Percentiles rank a stretch among this genome's conserved stretches.
Conservation (phyloP, 2,113 vertebrate genomes). For the Cariama cristata region DNA sequence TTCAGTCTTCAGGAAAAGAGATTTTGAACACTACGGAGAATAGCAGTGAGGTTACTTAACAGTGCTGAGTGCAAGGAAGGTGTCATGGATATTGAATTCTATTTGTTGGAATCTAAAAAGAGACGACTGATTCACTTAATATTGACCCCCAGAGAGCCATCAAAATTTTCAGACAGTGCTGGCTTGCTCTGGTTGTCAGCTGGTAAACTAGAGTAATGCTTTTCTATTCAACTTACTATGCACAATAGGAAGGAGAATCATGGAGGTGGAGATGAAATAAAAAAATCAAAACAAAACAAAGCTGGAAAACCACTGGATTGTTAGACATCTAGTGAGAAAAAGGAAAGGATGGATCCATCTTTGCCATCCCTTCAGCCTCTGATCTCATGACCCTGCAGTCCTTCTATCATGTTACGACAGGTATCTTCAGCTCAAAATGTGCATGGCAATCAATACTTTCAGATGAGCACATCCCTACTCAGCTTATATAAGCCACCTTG, state of each 20-base stretch:
- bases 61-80: not conserved
- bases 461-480: not conserved
- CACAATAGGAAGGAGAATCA: not conserved
- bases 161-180: not conserved
- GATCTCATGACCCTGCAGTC: not conserved
- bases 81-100: not conserved
- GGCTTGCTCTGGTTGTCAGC: not conserved
- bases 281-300: not conserved
- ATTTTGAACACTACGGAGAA: not conserved
- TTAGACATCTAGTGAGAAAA: not conserved
- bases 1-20: not conserved
- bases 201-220: not conserved
- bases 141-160: not conserved
- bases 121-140: not conserved
- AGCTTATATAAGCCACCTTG: not conserved
- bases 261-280: not conserved
- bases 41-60: not conserved
- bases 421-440: not conserved
- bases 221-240: not conserved
- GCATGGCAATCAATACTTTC: not conserved
- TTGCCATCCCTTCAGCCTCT: not conserved
- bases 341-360: not conserved
- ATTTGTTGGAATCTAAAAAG: not conserved
- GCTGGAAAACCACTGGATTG: not conserved
- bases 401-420: not conserved